These are phyloP conservation scores for Ciconia boyciana DNA, from an alignment of 2,113 vertebrate genomes.

Conservation along the genomic window DNA sequence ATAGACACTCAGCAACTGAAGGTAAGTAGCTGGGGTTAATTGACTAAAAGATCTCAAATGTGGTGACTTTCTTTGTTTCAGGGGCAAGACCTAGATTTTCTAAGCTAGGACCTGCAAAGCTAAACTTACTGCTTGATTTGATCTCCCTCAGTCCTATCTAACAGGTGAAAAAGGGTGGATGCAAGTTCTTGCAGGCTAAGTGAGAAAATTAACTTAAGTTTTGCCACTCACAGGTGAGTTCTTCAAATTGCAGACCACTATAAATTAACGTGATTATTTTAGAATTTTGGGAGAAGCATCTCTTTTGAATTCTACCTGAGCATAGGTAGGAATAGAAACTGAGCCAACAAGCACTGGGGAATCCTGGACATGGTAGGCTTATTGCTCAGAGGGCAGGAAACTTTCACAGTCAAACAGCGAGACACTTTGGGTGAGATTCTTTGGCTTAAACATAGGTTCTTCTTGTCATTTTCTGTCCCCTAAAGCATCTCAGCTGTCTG, in stretches of 20 bases:
- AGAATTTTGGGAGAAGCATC: not conserved
- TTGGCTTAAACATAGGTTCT: not conserved
- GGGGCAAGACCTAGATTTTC: not conserved
- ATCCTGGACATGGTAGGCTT: not conserved
- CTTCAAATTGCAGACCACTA: not conserved
- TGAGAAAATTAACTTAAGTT: not conserved
- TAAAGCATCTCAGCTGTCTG: not conserved
- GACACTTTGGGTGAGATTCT: not conserved
- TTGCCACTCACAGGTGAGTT: not conserved
- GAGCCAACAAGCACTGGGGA: not conserved
- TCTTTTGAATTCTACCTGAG: not conserved
- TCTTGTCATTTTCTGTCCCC: not conserved
- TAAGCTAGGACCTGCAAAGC: not conserved
- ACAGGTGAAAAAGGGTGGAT: not conserved
- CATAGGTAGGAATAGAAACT: not conserved
- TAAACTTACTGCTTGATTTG: not conserved
- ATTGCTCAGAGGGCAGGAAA: not conserved
- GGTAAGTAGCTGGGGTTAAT: not conserved
- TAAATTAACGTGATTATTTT: not conserved
- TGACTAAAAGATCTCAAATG: not conserved
- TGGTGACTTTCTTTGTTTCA: not conserved
- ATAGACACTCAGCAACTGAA: not conserved
- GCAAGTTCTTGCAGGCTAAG: not conserved
- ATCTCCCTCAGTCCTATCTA: not conserved
- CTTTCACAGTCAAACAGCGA: fast-evolving